Base-by-base conservation (phyloP, 2,888 invertebrate genomes). In the Parnassius smintheus region DNA sequence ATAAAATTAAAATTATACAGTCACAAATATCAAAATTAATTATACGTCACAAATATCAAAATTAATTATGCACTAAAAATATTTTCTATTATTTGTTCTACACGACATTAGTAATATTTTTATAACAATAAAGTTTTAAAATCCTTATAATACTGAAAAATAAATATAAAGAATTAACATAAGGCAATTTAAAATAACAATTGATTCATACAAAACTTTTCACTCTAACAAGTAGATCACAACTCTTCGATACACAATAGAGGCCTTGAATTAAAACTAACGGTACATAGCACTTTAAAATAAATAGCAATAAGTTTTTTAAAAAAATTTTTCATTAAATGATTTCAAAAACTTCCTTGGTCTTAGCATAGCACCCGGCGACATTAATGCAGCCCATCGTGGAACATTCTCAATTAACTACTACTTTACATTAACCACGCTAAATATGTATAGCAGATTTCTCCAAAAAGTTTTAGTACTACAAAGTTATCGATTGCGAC, bases 281-380 rank as follows among this genome's bases (percentile, higher is more conserved):
- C 25, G 22, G 56, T 35, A 35, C 49, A 13, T n/a, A 49, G 44
- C 51, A 46, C 51, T 55, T 35, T 49, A 56, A 53, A 62, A 68
- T 70, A 56, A 62, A 25, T 65, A 56, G 66, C 35, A 68, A 69
- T 50, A 70, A 66, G 60, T 56, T 65, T 66, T 67, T 58, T 57
- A 65, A 70, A 70, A 66, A 65, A 61, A 73, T 71, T 70, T 56
- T 25, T 50, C 59, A 50, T 59, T 63, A 56, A 61, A 67, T 52
- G 25, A 64, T 62, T 25, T 58, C 44, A 59, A 63, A 54, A 58
- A 74, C 76, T 83, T 82, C 80, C 77, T 86, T 86, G 86, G 85
- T 88, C 86, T 82, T 85, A 81, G 77, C 85, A 76, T 85, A 86
- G 86, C 86, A 87, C 87, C 86, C 79, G 78, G 76, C 80, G 77